A percentile compares a stretch with the other conserved stretches of the same genome.
Conservation (phyloP, 2,888 invertebrate species). For the Parasteatoda lunata region DNA sequence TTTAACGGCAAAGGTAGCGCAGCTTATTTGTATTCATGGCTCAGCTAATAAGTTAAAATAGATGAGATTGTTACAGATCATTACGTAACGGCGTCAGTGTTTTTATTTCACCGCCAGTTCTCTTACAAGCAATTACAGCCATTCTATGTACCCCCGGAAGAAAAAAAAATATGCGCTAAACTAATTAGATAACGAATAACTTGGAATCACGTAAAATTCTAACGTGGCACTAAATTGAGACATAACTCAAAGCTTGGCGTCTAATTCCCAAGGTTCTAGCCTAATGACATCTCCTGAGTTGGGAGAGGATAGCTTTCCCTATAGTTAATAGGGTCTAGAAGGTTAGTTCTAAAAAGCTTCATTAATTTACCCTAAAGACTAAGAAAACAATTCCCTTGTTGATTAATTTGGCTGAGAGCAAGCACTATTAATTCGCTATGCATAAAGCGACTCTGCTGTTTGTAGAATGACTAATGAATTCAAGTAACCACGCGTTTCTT, state of each 20-base stretch:
- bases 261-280: conserved; percentile 38
- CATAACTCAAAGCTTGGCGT: conserved; percentile 53
- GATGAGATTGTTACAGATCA: conserved; percentile 42
- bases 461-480: conserved; percentile 48
- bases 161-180: conserved; percentile 35
- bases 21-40: conserved; percentile 24
- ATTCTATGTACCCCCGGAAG: not conserved
- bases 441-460: conserved; percentile 46
- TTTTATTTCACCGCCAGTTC: not conserved
- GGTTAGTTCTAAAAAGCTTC: conserved; percentile 62
- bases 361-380: conserved; percentile 63
- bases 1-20: not conserved
- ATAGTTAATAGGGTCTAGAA: conserved; percentile 52
- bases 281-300: conserved; percentile 29
- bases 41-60: conserved; percentile 20
- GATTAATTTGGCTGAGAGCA: conserved; percentile 58
- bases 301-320: conserved; percentile 3
- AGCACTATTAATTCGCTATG: conserved; percentile 58
- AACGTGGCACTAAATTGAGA: conserved; percentile 58
- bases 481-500: not conserved
- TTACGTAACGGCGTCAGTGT: not conserved
- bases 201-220: conserved; percentile 60
- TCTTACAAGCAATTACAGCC: conserved; percentile 40
- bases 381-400: conserved; percentile 61
- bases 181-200: conserved; percentile 61